Evolutionary conservation across 2,797 vertebrate species (phyloP).

Genomic region (Decapterus maruadsi): DNA sequence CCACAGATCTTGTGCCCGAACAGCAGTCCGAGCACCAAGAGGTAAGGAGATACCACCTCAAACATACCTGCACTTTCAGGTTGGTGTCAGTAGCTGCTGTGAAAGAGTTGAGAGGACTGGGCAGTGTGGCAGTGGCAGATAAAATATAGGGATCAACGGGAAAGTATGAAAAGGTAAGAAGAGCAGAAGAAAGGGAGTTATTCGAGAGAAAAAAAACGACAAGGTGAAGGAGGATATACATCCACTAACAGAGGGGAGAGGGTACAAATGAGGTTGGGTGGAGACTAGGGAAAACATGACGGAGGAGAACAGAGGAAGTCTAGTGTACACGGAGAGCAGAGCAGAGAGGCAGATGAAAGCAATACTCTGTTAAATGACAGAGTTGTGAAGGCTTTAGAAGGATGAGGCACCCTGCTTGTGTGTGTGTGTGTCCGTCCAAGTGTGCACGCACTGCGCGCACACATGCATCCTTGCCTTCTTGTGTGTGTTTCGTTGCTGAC

Average conservation of each 20-base stretch:
- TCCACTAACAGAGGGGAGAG: slow-evolving; percentile 11
- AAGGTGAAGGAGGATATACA: slow-evolving; percentile 32
- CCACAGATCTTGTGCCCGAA: slow-evolving; percentile 5
- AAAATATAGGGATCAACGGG: slow-evolving; percentile 27
- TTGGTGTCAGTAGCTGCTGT: not conserved
- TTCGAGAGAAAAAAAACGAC: slow-evolving; percentile 21
- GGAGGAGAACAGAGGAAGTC: slow-evolving; percentile 5
- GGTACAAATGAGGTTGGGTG: slow-evolving; percentile 18
- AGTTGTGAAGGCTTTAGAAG: slow-evolving; percentile 17
- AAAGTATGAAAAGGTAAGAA: slow-evolving; percentile 28
- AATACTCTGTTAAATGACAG: slow-evolving; percentile 8
- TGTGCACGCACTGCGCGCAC: slow-evolving; percentile 5
- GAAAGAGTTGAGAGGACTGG: slow-evolving; percentile 6
- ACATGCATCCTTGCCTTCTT: slow-evolving; percentile 12
- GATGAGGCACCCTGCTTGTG: slow-evolving; percentile 2
- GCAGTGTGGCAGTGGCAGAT: slow-evolving; percentile 1
- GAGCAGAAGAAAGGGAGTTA: slow-evolving; percentile 3
- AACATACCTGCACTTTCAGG: slow-evolving; percentile 5
- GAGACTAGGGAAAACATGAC: slow-evolving; percentile 27
- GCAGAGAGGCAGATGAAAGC: slow-evolving; percentile 43
- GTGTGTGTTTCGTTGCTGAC: slow-evolving; percentile 50
- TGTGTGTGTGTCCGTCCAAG: not conserved
- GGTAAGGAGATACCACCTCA: slow-evolving; percentile 17
- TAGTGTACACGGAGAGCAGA: slow-evolving; percentile 19
- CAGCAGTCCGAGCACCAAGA: slow-evolving; percentile 17